Conservation (phyloP, 1,140 invertebrate species). For the Trachelipus rathkii region DNA sequence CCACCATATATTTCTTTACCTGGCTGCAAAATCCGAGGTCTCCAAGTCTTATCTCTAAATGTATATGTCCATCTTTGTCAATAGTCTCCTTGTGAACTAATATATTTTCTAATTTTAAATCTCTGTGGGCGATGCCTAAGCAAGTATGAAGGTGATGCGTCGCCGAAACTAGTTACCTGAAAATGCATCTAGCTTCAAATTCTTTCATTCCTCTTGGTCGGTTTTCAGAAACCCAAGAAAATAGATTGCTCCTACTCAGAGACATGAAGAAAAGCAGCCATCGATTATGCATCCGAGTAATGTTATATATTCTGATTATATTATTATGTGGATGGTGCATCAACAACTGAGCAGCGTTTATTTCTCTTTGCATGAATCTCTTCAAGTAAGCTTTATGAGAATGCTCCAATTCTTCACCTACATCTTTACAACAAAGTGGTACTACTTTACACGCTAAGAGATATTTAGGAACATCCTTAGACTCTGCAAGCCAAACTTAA, state of each 20-base stretch:
- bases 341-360: neutral
- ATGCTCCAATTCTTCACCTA: neutral
- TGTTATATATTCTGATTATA: constrained; percentile 1
- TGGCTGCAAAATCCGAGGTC: neutral
- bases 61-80: neutral
- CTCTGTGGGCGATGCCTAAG: neutral
- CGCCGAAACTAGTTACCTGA: neutral
- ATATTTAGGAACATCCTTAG: neutral
- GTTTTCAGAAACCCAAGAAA: neutral
- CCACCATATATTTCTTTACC: neutral
- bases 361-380: neutral
- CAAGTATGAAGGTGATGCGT: neutral
- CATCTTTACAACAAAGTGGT: neutral
- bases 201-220: neutral
- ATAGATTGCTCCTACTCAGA: neutral
- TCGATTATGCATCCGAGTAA: neutral
- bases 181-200: neutral
- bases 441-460: neutral
- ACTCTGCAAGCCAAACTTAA: neutral
- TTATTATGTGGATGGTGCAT: neutral
- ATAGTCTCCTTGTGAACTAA: neutral
- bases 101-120: constrained; percentile 1
- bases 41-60: neutral
- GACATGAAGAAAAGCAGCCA: neutral
- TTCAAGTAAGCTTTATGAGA: neutral